phyloP scores from a whole-genome alignment of 2,888 invertebrate species.

The Cecidostiba fungosa region DNA sequence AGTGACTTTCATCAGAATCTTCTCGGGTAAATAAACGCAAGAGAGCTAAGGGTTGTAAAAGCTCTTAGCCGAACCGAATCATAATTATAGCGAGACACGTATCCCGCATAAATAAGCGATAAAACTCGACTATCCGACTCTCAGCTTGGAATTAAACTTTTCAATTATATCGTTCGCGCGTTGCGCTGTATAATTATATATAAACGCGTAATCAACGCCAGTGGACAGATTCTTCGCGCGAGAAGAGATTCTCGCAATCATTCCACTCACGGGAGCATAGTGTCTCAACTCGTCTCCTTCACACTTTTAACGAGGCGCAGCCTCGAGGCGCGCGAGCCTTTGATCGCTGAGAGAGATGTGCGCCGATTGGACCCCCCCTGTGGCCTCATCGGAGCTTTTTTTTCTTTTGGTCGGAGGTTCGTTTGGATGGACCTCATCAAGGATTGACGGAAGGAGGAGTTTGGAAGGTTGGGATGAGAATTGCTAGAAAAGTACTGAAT shows the following conservation, averaged over 20 bases:
- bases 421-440: slow-evolving; percentile 9
- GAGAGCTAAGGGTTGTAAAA: neutral
- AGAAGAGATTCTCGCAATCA: neutral
- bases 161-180: neutral
- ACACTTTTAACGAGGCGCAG: neutral
- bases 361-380: neutral
- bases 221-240: neutral
- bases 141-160: neutral
- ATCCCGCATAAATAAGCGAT: neutral
- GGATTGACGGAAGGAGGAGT: neutral
- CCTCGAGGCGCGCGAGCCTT: neutral
- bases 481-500: neutral
- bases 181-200: neutral
- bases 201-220: neutral
- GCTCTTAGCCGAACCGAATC: neutral
- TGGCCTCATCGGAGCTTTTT: neutral
- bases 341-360: neutral
- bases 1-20: neutral
- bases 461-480: neutral
- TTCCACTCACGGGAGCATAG: neutral
- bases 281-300: neutral
- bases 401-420: neutral
- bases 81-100: neutral
- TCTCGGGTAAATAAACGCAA: neutral
- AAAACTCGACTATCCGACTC: neutral